phyloP scores from a whole-genome alignment of 2,113 vertebrate species.

The Ochotona curzoniae region DNA sequence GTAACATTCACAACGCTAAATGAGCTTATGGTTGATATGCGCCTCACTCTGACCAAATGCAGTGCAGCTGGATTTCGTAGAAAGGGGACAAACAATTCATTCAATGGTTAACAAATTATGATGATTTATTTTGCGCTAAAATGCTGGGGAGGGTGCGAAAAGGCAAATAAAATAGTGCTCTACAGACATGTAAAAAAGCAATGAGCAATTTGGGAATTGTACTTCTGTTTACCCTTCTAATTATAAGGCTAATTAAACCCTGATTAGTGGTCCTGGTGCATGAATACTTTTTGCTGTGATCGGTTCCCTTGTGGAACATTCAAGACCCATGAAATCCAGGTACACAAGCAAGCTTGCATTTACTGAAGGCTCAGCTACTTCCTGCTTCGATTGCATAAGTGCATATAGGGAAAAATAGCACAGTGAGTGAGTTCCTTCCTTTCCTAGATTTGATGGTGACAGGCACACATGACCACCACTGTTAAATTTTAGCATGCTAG shows the following conservation, averaged over 20 bases:
- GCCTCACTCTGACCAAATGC: constrained; percentile 23
- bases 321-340: constrained; percentile 75
- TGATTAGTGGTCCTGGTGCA: constrained; percentile 77
- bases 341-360: constrained; percentile 63
- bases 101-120: constrained; percentile 63
- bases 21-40: not conserved
- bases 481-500: constrained; percentile 18
- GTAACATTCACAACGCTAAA: not conserved
- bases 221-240: constrained; percentile 81
- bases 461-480: not conserved
- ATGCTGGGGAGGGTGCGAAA: constrained; percentile 58
- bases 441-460: not conserved
- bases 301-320: constrained; percentile 77
- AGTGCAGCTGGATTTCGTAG: constrained; percentile 43
- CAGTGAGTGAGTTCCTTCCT: not conserved
- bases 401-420: not conserved
- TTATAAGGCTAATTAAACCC: constrained; percentile 83
- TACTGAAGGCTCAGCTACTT: constrained; percentile 31
- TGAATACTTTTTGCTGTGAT: constrained; percentile 78
- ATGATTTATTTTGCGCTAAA: constrained; percentile 67
- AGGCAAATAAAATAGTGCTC: constrained; percentile 70
- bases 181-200: constrained; percentile 60
- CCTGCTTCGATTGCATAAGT: not conserved
- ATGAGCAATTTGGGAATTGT: constrained; percentile 78
- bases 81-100: constrained; percentile 45